Base-by-base conservation (phyloP, 2,113 vertebrate genomes). In the Oryzias javanicus region DNA sequence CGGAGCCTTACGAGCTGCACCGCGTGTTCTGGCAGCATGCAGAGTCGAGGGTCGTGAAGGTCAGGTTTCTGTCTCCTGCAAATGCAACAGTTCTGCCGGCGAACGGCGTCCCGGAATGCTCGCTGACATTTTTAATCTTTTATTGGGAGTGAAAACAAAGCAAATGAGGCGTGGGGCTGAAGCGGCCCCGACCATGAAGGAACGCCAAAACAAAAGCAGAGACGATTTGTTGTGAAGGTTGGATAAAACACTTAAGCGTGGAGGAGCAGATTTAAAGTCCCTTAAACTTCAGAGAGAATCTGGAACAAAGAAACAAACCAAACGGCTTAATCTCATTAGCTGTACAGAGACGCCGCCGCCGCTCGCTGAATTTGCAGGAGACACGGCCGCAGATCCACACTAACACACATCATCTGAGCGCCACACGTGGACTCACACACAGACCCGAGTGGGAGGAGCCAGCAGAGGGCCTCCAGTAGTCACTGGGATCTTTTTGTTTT, bases 1-100 rank as follows among this genome's bases (percentile, higher is more conserved):
- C 76, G 73, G 63, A 78, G 70, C 65, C 44, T 70, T 72, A 70
- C 25, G 8, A 72, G 66, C 73, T 61, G 63, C 60, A 77, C 54
- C 55, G 56, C 62, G 77, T 79, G 64, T 55, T 67, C 41, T 69
- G 82, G 72, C 76, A 70, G 84, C 85, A 89, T 86, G 85, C 74
- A 52, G 58, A 67, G 67, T 54, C 49, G 74, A 71, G 59, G 68
- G 68, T 72, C 76, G 62, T 24, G 15, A 46, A 70, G 76, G 56
- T 79, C 78, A 69, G 51, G 35, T 56, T 51, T 60, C 55, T 71
- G 68, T 59, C 57, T 68, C 4, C 40, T 6, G 4, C 5, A 40
- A 42, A 47, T 67, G 71, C 68, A 64, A 49, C 76, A 61, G 2
- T 49, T 74, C 49, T 66, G 68, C 59, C 8, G 1, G 2, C 3